phyloP scores from a whole-genome alignment of 2,797 vertebrate genomes.

The Chloroceryle amazona region DNA sequence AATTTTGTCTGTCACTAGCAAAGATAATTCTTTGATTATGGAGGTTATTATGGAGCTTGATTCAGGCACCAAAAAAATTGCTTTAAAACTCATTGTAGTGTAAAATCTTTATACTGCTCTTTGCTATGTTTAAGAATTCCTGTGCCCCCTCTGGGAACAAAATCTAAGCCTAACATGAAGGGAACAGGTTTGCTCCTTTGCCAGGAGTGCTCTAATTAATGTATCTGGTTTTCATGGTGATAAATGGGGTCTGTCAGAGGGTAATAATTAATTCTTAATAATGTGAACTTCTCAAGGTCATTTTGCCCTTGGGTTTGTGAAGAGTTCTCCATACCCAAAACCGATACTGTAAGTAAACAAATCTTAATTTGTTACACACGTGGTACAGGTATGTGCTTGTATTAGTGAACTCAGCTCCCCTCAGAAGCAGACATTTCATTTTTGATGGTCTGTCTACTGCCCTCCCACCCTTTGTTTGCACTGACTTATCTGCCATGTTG shows the following conservation, averaged over 20 bases:
- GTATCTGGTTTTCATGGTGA: constrained; percentile 42
- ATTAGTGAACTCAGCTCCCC: not conserved
- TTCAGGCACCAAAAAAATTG: not conserved
- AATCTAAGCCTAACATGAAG: not conserved
- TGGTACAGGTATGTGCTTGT: not conserved
- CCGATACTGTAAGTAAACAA: constrained; percentile 15
- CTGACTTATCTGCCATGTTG: not conserved
- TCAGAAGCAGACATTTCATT: not conserved
- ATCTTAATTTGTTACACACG: not conserved
- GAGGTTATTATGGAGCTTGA: not conserved
- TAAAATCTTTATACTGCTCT: not conserved
- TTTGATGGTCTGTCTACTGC: not conserved
- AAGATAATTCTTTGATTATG: constrained; percentile 23
- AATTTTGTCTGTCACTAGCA: not conserved
- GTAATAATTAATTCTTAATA: constrained; percentile 60
- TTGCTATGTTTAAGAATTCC: not conserved
- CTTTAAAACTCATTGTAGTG: not conserved
- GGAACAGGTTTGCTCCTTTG: not conserved
- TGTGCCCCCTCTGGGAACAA: not conserved
- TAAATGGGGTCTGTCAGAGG: constrained; percentile 45
- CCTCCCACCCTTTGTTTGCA: constrained; percentile 12
- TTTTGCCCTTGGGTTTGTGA: constrained; percentile 17
- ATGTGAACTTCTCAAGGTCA: constrained; percentile 48
- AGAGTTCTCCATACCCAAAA: not conserved
- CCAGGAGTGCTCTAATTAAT: constrained; percentile 50